Evolutionary conservation across 1,140 invertebrate species (phyloP), one percentile per base, ranked within the genome.

Genomic region (Homarus americanus): DNA sequence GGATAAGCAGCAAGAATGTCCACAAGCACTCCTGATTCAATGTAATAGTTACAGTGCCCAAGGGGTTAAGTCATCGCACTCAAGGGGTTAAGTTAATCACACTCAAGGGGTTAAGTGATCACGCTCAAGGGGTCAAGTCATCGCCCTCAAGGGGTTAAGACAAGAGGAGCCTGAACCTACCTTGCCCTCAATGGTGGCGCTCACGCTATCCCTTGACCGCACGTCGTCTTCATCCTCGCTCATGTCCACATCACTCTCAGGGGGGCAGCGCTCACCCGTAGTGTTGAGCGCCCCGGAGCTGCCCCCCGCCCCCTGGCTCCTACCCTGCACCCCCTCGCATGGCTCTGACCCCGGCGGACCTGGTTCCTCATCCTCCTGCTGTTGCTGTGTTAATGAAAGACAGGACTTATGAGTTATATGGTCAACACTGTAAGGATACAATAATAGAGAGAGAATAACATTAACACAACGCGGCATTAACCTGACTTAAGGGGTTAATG

Each of bases 241-340:
- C 89, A 93, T 91, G 78, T 93, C 93, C 7, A 93, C 87, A 87
- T 93, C 93, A 80, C 92, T 93, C 79, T 93, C 89, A 10, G 78
- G 76, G 44, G 73, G 84, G 58, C 87, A 53, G 32, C 82, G 63
- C 20, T 83, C 83, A 4, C 76, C 87, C 17, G 80, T 75, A 1
- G 87, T 86, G 17, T 15, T 24, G n/a, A 89, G 82, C 28, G 9
- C 44, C 86, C 82, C 83, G 41, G 80, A 78, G 82, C 78, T 80
- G 12, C 89, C 87, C 12, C 89, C 87, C n/a, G 83, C 75, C 36
- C 72, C 44, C 72, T 73, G 91, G 32, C 73, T 32, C 12, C 84
- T 66, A 40, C 78, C 72, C 76, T 87, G 79, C 28, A 91, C 41
- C 63, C 87, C 49, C 40, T 88, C 89, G 32, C 72, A 75, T 0